A percentile compares a stretch with the other conserved stretches of the same genome.
Conservation (phyloP, 2,888 invertebrate genomes). For the Micropterix aruncella region DNA sequence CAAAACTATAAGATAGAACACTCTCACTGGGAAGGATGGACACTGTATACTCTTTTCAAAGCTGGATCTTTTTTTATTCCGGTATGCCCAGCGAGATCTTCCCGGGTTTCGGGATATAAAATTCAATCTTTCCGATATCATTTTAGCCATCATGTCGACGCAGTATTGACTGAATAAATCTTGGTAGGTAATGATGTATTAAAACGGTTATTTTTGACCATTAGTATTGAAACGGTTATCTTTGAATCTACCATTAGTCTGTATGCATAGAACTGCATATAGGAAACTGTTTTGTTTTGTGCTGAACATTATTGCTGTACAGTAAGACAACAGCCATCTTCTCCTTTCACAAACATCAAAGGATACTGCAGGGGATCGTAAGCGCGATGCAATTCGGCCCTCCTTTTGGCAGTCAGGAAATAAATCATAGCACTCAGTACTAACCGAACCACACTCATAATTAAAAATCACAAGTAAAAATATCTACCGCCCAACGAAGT, state of each 20-base stretch:
- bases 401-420: no score
- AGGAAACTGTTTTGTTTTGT: not conserved
- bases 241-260: not conserved
- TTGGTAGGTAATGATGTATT: no score
- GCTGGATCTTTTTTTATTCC: slow-evolving; percentile 12
- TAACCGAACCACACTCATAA: no score
- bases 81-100: slow-evolving; percentile 11
- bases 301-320: not conserved
- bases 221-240: no score
- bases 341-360: not conserved
- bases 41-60: slow-evolving; percentile 15
- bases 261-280: not conserved
- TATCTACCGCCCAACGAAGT: no score
- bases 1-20: slow-evolving; percentile 14
- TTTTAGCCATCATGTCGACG: no score
- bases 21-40: slow-evolving; percentile 13
- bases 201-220: no score
- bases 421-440: no score
- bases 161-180: no score
- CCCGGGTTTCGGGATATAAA: no score
- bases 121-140: no score
- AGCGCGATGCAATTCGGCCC: not conserved
- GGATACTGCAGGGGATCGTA: not conserved
- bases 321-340: not conserved
- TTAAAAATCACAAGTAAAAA: no score